phyloP scores from a whole-genome alignment of 2,113 vertebrate species.

The Neolamprologus toae region DNA sequence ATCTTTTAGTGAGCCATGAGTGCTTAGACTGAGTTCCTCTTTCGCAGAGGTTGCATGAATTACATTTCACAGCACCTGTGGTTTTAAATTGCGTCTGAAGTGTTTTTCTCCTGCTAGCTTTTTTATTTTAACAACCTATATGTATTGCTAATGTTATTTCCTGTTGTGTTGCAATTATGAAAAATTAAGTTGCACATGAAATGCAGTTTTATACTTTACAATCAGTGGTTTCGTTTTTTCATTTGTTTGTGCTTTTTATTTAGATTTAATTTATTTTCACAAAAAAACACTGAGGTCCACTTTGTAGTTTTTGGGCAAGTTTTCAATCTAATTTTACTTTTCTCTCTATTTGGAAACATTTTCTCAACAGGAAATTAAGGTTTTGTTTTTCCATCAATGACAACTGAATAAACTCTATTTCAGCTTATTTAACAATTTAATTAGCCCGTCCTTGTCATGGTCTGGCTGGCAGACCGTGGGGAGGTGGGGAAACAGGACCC shows the following conservation, averaged over 20 bases:
- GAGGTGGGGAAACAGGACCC: no score
- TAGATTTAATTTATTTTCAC: not conserved
- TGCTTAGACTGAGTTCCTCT: not conserved
- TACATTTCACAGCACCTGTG: not conserved
- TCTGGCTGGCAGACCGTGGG: not conserved
- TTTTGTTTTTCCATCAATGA: not conserved
- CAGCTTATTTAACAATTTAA: not conserved
- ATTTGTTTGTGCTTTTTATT: not conserved
- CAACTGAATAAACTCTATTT: not conserved
- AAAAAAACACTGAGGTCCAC: not conserved
- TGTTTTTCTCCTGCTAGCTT: not conserved
- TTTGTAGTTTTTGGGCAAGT: not conserved
- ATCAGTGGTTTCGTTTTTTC: rapidly evolving
- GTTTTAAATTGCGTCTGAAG: not conserved
- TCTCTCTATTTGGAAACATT: rapidly evolving
- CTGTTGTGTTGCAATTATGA: not conserved
- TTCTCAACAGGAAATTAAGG: not conserved
- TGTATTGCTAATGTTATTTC: not conserved
- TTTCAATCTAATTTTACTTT: not conserved
- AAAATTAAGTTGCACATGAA: not conserved
- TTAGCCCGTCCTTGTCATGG: rapidly evolving
- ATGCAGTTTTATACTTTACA: not conserved
- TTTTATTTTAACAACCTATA: not conserved
- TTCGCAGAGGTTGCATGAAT: not conserved
- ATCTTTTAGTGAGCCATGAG: not conserved